Conservation (phyloP, 1,140 invertebrate genomes). For the Scylla paramamosain region DNA sequence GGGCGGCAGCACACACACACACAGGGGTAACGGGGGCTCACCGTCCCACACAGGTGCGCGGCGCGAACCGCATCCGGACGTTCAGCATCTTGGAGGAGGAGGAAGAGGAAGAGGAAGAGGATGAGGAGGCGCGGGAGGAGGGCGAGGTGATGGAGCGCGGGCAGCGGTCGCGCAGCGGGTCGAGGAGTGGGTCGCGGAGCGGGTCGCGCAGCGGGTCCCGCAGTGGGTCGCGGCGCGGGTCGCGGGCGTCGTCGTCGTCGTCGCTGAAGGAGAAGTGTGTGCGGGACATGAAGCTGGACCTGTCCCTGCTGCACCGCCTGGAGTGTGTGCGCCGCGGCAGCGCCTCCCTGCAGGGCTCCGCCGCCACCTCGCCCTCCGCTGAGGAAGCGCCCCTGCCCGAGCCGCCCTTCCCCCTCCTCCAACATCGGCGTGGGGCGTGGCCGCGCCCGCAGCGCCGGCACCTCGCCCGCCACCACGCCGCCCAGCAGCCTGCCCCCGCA, state of each 20-base stretch:
- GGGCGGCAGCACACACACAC: too few relatives aligned
- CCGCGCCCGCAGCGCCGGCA: conserved; percentile 70
- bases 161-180: conserved; percentile 75
- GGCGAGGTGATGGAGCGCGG: conserved; percentile 62
- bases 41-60: conserved; percentile 55
- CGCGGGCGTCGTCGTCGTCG: conserved; percentile 73
- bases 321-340: conserved; percentile 74
- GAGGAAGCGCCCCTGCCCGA: conserved; percentile 75
- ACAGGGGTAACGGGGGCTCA: too few relatives aligned
- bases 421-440: conserved; percentile 77
- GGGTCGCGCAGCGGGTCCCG: conserved; percentile 75
- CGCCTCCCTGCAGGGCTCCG: conserved; percentile 73
- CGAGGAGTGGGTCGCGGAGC: conserved; percentile 73
- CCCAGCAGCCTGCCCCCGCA: conserved; percentile 77
- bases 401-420: conserved; percentile 78
- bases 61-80: conserved; percentile 68
- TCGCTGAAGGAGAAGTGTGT: conserved; percentile 76
- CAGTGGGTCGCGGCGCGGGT: conserved; percentile 72
- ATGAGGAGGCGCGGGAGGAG: conserved; percentile 64
- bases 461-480: conserved; percentile 76
- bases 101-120: conserved; percentile 63
- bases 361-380: conserved; percentile 70
- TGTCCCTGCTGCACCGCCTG: conserved; percentile 70
- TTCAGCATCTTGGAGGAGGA: conserved; percentile 77
- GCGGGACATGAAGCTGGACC: conserved; percentile 73